phyloP scores from a whole-genome alignment of 2,888 invertebrate species.

The Ophion costatus region DNA sequence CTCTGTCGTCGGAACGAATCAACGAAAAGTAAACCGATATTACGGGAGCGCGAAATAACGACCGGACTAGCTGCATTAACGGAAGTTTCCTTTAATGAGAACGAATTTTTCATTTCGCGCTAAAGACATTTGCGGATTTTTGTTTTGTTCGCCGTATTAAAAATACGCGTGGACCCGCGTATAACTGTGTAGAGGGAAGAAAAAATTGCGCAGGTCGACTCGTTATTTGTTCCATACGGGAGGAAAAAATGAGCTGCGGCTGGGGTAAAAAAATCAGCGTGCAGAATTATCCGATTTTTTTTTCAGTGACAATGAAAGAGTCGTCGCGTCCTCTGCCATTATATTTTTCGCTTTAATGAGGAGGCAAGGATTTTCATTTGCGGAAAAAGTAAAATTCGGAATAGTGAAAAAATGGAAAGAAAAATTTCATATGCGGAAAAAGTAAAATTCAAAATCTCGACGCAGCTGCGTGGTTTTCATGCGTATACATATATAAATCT shows the following conservation, averaged over 20 bases:
- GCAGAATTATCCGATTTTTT: neutral
- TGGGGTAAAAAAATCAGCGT: neutral
- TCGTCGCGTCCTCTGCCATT: neutral
- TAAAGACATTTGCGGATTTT: neutral
- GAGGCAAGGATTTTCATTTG: neutral
- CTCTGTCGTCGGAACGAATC: neutral
- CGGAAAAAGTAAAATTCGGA: too few species aligned
- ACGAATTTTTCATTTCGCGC: neutral
- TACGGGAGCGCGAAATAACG: neutral
- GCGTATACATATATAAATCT: neutral
- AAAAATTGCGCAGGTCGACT: neutral
- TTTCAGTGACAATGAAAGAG: neutral
- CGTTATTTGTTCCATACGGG: neutral
- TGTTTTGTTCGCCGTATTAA: neutral
- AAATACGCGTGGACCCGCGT: neutral
- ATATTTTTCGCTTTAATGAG: constrained; percentile 2
- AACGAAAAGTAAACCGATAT: neutral
- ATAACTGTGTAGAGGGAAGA: neutral
- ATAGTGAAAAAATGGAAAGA: too few species aligned
- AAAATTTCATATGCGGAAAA: neutral
- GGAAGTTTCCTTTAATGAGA: neutral
- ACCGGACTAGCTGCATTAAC: neutral
- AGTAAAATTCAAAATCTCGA: neutral
- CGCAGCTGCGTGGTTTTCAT: neutral
- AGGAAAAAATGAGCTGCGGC: neutral